These are phyloP conservation scores for Carterocephalus palaemon DNA, from an alignment of 2,888 invertebrate genomes.

Conservation along the genomic window DNA sequence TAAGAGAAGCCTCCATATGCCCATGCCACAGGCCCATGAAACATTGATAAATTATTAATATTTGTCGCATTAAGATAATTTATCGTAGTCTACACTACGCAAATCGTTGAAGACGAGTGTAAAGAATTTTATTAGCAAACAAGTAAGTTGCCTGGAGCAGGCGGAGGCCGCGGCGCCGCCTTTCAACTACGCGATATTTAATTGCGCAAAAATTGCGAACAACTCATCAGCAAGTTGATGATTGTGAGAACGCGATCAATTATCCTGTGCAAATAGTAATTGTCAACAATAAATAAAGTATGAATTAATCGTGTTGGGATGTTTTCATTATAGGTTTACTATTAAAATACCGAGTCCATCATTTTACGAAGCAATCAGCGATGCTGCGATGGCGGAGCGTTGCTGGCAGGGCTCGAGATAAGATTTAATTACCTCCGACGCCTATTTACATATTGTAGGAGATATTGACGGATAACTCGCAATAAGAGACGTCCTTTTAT, in stretches of 20 bases:
- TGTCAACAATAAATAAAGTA: slow-evolving; percentile 70
- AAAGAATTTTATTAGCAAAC: slow-evolving; percentile 47
- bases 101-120: slow-evolving; percentile 45
- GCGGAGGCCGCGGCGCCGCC: slow-evolving; percentile 50
- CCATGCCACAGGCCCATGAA: slow-evolving; percentile 58
- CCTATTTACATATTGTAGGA: slow-evolving; percentile 75
- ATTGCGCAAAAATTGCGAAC: slow-evolving; percentile 60
- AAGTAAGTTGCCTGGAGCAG: slow-evolving; percentile 46
- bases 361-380: slow-evolving; percentile 73
- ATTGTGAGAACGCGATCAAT: slow-evolving; percentile 78
- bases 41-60: slow-evolving; percentile 57
- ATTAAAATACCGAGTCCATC: slow-evolving; percentile 75
- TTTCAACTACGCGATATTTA: slow-evolving; percentile 50
- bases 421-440: slow-evolving; percentile 75
- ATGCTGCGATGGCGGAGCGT: slow-evolving; percentile 35
- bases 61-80: slow-evolving; percentile 67
- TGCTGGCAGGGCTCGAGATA: slow-evolving; percentile 68
- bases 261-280: slow-evolving; percentile 74
- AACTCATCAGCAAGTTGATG: slow-evolving; percentile 67
- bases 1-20: slow-evolving; percentile 45
- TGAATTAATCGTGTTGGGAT: slow-evolving; percentile 61
- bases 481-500: slow-evolving; percentile 76
- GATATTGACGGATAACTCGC: slow-evolving; percentile 71
- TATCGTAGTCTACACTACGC: slow-evolving; percentile 47
- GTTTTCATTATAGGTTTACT: slow-evolving; percentile 71